phyloP scores from a whole-genome alignment of 1,140 invertebrate species.

The Oppia nitens region DNA sequence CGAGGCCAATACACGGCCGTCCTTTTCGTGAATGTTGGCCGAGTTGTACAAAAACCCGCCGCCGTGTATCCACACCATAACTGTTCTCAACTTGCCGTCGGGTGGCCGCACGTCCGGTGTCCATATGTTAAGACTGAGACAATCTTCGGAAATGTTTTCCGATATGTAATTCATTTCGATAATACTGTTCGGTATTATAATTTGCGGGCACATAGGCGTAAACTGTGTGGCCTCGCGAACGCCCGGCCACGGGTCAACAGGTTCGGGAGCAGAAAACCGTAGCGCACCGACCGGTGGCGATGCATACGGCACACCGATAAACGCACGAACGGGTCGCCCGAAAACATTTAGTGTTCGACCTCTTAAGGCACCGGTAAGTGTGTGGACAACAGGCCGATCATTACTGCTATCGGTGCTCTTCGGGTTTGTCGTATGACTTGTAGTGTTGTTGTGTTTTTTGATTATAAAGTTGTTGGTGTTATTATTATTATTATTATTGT shows the following conservation, averaged over 20 bases:
- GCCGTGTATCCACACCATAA: slow-evolving; percentile 35
- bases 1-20: slow-evolving; percentile 63
- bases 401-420: no score
- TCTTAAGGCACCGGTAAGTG: background rate
- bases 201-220: slow-evolving; percentile 15
- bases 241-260: slow-evolving; percentile 62
- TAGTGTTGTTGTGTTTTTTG: no score
- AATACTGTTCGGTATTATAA: background rate
- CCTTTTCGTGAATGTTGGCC: slow-evolving; percentile 62
- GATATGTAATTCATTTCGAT: slow-evolving; percentile 33
- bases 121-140: slow-evolving; percentile 84
- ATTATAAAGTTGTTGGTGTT: no score
- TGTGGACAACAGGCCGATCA: no score
- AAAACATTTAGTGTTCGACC: background rate
- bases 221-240: slow-evolving; percentile 31
- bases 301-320: slow-evolving; percentile 84
- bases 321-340: slow-evolving; percentile 48
- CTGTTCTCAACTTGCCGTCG: slow-evolving; percentile 14
- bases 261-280: slow-evolving; percentile 66
- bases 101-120: slow-evolving; percentile 37
- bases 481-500: no score
- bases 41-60: slow-evolving; percentile 86
- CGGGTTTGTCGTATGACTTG: no score
- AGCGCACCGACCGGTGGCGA: slow-evolving; percentile 71
- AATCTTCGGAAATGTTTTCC: slow-evolving; percentile 78